Conservation (phyloP, 2,797 vertebrate species). For the Mastacembelus armatus region DNA sequence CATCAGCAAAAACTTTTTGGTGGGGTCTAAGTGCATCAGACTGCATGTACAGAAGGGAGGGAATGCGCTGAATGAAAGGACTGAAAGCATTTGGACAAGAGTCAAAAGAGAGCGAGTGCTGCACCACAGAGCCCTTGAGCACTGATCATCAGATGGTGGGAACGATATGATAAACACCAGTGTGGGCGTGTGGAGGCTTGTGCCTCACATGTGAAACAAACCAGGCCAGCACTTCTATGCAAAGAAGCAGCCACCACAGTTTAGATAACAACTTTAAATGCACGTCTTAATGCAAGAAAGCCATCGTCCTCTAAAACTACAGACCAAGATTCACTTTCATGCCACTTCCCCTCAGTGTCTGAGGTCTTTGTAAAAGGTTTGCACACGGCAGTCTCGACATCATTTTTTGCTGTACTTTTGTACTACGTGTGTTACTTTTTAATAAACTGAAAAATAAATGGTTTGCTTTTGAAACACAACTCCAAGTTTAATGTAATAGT, state of each 20-base stretch:
- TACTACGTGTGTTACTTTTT: too few species aligned
- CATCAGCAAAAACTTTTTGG: not conserved
- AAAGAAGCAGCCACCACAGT: constrained; percentile 26
- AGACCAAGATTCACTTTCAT: constrained; percentile 27
- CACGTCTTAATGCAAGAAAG: constrained; percentile 42
- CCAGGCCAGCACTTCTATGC: constrained; percentile 20
- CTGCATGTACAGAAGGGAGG: not conserved
- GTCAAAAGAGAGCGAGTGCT: constrained; percentile 21
- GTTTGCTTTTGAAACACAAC: not conserved
- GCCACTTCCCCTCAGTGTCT: constrained; percentile 43
- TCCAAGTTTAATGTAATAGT: not conserved
- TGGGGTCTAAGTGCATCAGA: not conserved
- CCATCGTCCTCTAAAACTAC: constrained; percentile 23
- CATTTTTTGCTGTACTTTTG: not conserved
- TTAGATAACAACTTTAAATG: constrained; percentile 37
- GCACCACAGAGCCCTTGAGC: too few species aligned
- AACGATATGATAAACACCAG: constrained; percentile 52
- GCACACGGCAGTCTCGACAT: not conserved
- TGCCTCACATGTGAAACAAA: constrained; percentile 30
- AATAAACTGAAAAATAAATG: not conserved
- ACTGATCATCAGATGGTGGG: constrained; percentile 54
- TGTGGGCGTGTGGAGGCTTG: constrained; percentile 75
- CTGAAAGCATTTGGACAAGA: constrained; percentile 5
- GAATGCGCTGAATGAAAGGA: constrained; percentile 4
- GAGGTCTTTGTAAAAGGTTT: constrained; percentile 18